phyloP scores from a whole-genome alignment of 2,797 vertebrate genomes.

The Hemitrygon akajei region DNA sequence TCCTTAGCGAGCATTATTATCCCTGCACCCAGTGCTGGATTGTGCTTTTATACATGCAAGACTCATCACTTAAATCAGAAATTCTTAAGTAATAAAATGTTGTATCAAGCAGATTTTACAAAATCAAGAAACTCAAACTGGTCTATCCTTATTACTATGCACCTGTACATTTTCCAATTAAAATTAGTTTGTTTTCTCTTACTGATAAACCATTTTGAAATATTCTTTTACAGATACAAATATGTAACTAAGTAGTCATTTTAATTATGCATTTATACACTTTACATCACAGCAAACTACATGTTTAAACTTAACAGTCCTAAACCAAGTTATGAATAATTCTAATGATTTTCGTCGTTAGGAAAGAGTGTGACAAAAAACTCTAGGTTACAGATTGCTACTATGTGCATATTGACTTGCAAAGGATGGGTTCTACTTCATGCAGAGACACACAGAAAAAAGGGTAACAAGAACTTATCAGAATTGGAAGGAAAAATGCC shows the following conservation, averaged over 20 bases:
- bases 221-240: background rate
- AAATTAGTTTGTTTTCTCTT: background rate
- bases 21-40: background rate
- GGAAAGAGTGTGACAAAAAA: slow-evolving; percentile 10
- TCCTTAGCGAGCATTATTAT: slow-evolving; percentile 7
- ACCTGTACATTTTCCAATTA: background rate
- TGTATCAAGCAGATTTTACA: background rate
- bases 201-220: background rate
- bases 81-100: slow-evolving; percentile 6
- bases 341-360: slow-evolving; percentile 13
- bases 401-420: background rate
- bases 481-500: background rate
- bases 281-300: background rate
- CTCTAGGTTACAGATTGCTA: background rate
- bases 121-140: slow-evolving; percentile 21
- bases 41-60: background rate
- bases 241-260: background rate
- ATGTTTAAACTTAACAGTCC: background rate
- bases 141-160: background rate
- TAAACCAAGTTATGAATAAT: background rate
- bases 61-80: slow-evolving; percentile 24
- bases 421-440: slow-evolving; percentile 1
- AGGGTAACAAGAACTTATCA: slow-evolving; percentile 11
- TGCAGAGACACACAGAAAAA: background rate
- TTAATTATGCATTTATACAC: slow-evolving; percentile 5